A percentile compares a stretch with the other conserved stretches of the same genome.
Conservation (phyloP, 2,797 vertebrate species). For the Cygnus olor region DNA sequence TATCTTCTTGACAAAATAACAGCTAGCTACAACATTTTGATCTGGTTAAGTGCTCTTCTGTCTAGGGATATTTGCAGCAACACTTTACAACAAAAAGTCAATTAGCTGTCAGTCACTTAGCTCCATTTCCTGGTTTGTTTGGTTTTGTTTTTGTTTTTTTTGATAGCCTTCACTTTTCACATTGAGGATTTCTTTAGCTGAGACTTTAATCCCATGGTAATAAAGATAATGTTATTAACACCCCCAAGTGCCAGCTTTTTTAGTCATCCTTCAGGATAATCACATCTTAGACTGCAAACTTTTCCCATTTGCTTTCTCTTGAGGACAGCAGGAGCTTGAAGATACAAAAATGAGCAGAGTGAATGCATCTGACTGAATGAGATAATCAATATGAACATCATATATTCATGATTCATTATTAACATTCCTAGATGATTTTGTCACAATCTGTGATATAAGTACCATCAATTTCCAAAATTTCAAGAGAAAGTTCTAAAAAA, state of each 20-base stretch:
- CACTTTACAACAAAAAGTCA: constrained; percentile 1
- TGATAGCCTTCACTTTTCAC: constrained; percentile 25
- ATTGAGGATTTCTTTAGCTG: constrained; percentile 11
- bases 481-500: not conserved
- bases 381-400: not conserved
- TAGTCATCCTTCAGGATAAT: not conserved
- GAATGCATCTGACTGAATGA: not conserved
- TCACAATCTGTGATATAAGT: not conserved
- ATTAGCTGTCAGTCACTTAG: constrained; percentile 22
- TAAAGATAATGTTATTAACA: not conserved
- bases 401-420: not conserved
- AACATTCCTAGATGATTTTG: not conserved
- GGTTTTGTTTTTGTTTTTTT: not conserved
- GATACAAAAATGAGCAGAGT: not conserved
- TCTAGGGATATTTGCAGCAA: constrained; percentile 36
- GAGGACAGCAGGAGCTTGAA: not conserved
- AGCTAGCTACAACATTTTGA: constrained; percentile 39
- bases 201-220: not conserved
- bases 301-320: not conserved
- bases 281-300: not conserved
- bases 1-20: constrained; percentile 23
- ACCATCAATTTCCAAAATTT: not conserved
- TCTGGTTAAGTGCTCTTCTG: constrained; percentile 23
- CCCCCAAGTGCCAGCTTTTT: not conserved
- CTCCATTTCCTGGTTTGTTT: not conserved